A percentile compares a stretch with the other conserved stretches of the same genome.
phyloP scores from a whole-genome alignment of 2,113 vertebrate species.

The Macquaria ambigua region DNA sequence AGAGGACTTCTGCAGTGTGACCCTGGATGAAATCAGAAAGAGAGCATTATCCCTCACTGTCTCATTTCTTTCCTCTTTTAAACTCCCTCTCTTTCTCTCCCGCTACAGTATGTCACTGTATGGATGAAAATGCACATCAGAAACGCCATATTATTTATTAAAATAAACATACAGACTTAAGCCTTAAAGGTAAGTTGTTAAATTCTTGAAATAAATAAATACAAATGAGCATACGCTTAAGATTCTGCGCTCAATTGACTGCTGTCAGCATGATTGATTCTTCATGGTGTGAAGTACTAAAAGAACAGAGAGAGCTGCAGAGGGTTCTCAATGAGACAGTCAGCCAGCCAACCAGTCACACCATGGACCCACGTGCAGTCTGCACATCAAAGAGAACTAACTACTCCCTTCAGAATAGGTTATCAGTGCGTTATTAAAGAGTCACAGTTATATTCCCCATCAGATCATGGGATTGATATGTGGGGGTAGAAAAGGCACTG shows the following conservation, averaged over 20 bases:
- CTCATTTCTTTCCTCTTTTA: not conserved
- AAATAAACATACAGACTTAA: constrained; percentile 6
- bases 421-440: constrained; percentile 22
- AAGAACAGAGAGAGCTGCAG: constrained; percentile 20
- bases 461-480: constrained; percentile 1
- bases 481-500: not conserved
- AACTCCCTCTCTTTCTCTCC: not conserved
- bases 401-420: not conserved
- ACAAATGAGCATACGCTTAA: constrained; percentile 4
- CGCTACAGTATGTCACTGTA: not conserved
- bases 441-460: constrained; percentile 10
- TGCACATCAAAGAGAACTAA: constrained; percentile 38
- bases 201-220: constrained; percentile 23
- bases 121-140: constrained; percentile 17
- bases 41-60: not conserved
- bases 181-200: not conserved
- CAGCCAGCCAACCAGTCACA: constrained; percentile 39
- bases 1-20: constrained; percentile 93
- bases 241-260: constrained; percentile 1
- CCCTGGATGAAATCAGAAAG: constrained; percentile 82
- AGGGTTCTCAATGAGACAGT: constrained; percentile 4
- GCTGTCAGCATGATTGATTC: constrained; percentile 28
- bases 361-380: constrained; percentile 27
- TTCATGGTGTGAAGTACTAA: constrained; percentile 13
- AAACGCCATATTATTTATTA: not conserved